Evolutionary conservation across 1,140 invertebrate species (phyloP).

Genomic region (Trichonephila inaurata): DNA sequence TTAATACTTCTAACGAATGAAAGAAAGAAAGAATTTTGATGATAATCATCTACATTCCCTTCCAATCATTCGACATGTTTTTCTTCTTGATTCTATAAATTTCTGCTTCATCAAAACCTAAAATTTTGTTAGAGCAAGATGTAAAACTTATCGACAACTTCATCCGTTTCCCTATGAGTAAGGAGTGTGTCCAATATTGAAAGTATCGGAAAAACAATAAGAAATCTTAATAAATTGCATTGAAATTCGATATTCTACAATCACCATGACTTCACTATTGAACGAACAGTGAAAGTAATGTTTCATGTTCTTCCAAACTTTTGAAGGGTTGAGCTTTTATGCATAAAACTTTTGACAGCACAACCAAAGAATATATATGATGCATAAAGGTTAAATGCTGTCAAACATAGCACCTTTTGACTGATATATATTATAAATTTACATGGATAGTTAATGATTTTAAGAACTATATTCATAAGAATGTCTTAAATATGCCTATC

Average conservation of each 20-base stretch:
- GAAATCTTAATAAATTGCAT: background rate
- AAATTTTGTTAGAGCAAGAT: background rate
- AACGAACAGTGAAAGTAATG: background rate
- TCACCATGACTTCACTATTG: background rate
- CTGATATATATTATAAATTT: no score
- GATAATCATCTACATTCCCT: no score
- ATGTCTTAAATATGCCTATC: no score
- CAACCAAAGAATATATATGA: background rate
- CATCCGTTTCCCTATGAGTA: background rate
- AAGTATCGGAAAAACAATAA: background rate
- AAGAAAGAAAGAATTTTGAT: no score
- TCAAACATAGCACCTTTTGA: no score
- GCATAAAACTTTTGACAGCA: background rate
- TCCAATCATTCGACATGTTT: no score
- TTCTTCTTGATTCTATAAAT: no score
- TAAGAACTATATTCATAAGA: no score
- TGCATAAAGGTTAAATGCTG: no score
- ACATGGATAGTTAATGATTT: no score
- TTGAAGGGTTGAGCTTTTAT: background rate
- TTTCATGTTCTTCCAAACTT: background rate
- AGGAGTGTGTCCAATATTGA: background rate
- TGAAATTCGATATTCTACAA: conserved; percentile 10
- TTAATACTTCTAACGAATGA: no score
- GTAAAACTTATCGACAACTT: background rate
- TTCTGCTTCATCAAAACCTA: no score